Evolutionary conservation across 1,140 invertebrate genomes (phyloP), one percentile per base, ranked within the genome.

Genomic region (Apis laboriosa): DNA sequence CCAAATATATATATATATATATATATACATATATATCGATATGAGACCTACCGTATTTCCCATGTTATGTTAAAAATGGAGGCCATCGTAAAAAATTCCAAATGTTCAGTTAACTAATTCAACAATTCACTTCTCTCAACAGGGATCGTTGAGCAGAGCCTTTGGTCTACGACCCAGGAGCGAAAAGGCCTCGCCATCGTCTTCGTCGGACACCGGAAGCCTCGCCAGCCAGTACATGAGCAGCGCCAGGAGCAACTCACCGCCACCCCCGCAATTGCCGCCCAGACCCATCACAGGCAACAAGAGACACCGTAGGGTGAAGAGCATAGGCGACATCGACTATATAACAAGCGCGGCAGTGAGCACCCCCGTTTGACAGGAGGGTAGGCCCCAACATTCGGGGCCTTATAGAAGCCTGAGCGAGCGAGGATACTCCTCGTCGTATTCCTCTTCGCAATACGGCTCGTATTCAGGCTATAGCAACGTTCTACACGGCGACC

Each of bases 91-190:
- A 9, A 43, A 21, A 21, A 17, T 21, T 28, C 11, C 34, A 43
- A 7, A 12, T 24, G 12, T 43, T 4, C 8, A 15, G 9, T 12
- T 24, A n/a, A 55, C 1, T 9, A 17, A 55, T 12, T 13, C 15
- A 63, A 24, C 12, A 12, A 1, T 24, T 21, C 61, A 34, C 21
- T 3, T 55, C 19, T 64, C 19, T 91, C 95, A 94, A 63, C 94
- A 97, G 97, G 97, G 97, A 64, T 97, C 97, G 60, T 94, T 97
- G 90, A 96, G 96, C 77, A 95, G 97, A 84, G 97, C 97, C 19
- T 95, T 97, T 60, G 97, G 97, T 56, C 92, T 97, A 21, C 96
- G 95, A 84, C 94, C 95, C 2, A 96, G 96, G 85, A 96, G 95
- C 85, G 95, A 91, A 92, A 95, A 92, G 85, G 91, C 90, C 58